Percentiles rank a stretch among this genome's conserved stretches.
Evolutionary conservation across 2,113 vertebrate species (phyloP).

Genomic region (Datnioides undecimradiatus): DNA sequence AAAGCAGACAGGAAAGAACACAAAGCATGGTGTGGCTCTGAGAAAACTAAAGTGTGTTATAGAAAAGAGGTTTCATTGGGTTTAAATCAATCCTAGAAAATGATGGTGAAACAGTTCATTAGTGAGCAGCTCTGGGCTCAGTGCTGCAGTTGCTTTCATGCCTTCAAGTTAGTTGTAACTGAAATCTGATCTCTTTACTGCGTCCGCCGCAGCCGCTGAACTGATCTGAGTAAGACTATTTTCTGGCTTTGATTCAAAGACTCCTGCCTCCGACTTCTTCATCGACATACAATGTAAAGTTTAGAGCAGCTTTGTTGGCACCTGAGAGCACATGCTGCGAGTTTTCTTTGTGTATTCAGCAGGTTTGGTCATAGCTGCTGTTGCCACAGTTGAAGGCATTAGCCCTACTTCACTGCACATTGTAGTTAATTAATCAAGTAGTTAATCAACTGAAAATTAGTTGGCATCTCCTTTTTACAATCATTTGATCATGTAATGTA

Average conservation of each 20-base stretch:
- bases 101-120: slow-evolving; percentile 30
- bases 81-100: slow-evolving; percentile 39
- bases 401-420: not conserved
- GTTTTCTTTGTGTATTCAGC: not conserved
- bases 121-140: slow-evolving; percentile 33
- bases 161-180: slow-evolving; percentile 12
- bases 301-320: slow-evolving; percentile 24
- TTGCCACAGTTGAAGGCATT: not conserved
- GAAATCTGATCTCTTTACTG: slow-evolving; percentile 17
- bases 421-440: not conserved
- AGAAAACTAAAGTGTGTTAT: not conserved
- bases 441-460: no score
- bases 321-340: not conserved
- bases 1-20: not conserved
- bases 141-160: slow-evolving; percentile 15
- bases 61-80: not conserved
- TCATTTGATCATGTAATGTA: no score
- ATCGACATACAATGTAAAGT: not conserved
- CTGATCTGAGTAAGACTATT: not conserved
- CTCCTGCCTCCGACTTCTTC: slow-evolving; percentile 7
- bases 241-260: slow-evolving; percentile 30
- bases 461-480: no score
- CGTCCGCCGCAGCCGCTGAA: slow-evolving; percentile 22
- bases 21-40: not conserved
- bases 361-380: not conserved